These are phyloP conservation scores for Pachyuromys duprasi DNA, from an alignment of 2,797 vertebrate species.

Conservation along the genomic window DNA sequence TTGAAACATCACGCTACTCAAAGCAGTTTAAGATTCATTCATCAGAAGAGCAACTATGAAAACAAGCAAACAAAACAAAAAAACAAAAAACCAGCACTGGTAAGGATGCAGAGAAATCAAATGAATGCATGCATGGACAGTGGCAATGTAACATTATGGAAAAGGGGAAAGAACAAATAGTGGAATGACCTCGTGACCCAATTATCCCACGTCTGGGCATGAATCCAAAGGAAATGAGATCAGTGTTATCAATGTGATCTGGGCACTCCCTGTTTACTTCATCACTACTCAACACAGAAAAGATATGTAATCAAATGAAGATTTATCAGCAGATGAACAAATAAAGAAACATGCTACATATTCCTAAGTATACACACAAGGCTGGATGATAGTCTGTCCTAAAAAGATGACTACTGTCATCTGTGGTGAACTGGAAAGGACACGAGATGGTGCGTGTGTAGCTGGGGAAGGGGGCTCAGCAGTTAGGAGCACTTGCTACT, in stretches of 20 bases:
- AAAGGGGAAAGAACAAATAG: background rate
- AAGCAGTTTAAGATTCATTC: background rate
- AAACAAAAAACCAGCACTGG: background rate
- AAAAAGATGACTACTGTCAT: background rate
- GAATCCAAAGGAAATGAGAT: background rate
- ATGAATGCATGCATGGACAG: rapidly evolving
- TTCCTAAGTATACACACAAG: background rate
- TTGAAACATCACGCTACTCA: background rate
- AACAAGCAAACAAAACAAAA: background rate
- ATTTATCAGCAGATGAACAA: background rate
- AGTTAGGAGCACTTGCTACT: background rate
- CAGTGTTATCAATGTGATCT: background rate
- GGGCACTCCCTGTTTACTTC: background rate
- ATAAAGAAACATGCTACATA: background rate
- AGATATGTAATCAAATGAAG: background rate
- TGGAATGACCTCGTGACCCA: background rate
- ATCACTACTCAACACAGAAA: background rate
- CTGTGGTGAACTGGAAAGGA: background rate
- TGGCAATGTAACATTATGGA: background rate
- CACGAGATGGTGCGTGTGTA: background rate
- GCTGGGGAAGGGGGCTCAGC: background rate
- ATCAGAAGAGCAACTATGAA: background rate
- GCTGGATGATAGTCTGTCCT: background rate
- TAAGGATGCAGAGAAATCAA: background rate
- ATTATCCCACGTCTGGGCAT: background rate